A percentile compares a stretch with the other conserved stretches of the same genome.
These are phyloP conservation scores for Acromyrmex heyeri DNA, from an alignment of 1,140 invertebrate genomes.

Conservation along the genomic window DNA sequence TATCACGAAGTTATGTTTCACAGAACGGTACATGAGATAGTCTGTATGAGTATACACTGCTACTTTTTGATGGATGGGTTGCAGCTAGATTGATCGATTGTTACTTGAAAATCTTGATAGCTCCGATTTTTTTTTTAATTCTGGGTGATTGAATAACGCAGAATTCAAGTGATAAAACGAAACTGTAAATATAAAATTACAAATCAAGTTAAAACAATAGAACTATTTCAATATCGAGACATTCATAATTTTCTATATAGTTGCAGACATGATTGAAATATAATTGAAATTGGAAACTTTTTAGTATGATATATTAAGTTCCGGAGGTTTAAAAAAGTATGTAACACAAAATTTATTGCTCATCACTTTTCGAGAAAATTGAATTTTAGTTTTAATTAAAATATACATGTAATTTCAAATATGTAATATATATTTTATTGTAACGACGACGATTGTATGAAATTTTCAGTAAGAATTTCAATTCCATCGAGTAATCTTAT, in stretches of 20 bases:
- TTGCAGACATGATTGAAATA: neutral
- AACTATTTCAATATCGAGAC: neutral
- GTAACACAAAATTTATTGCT: neutral
- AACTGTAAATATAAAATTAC: neutral
- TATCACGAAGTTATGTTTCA: constrained; percentile 23
- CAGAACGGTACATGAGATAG: neutral
- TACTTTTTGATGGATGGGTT: constrained; percentile 8
- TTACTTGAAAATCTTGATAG: neutral
- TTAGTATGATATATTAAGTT: neutral
- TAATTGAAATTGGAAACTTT: neutral
- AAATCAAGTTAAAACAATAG: constrained; percentile 2
- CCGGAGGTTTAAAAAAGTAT: neutral
- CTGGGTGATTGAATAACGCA: neutral
- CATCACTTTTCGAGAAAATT: neutral
- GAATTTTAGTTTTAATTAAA: neutral
- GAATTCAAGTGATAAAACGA: neutral
- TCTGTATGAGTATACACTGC: neutral
- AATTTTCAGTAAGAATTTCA: neutral
- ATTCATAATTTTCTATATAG: neutral
- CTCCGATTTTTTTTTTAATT: neutral
- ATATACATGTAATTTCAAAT: neutral
- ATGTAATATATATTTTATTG: neutral
- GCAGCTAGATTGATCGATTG: neutral
- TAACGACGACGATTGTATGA: neutral
- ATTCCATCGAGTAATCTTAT: neutral